Percentiles rank a stretch among this genome's conserved stretches.
These are phyloP conservation scores for Cercocebus atys DNA, from an alignment of 2,113 vertebrate genomes.

Conservation along the genomic window DNA sequence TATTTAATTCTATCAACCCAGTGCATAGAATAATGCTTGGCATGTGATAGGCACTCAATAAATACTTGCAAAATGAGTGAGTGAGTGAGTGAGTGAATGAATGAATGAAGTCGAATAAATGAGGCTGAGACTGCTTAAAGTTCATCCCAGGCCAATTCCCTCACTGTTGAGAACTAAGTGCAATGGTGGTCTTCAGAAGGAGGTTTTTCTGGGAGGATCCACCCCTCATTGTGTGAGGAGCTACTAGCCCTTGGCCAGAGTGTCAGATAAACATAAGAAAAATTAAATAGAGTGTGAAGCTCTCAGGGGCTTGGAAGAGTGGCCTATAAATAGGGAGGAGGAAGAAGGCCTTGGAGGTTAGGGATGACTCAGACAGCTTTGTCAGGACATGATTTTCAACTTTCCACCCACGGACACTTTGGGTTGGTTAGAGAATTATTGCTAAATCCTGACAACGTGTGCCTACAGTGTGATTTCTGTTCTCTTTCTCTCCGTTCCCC, in stretches of 20 bases:
- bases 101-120: background rate
- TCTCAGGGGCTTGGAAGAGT: background rate
- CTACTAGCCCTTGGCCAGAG: background rate
- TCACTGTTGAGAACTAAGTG: background rate
- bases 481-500: background rate
- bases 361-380: background rate
- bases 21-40: background rate
- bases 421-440: background rate
- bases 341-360: background rate
- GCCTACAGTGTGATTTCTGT: background rate
- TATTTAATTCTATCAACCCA: conserved; percentile 16
- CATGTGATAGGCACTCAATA: background rate
- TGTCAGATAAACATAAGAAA: background rate
- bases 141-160: background rate
- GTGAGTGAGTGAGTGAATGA: background rate
- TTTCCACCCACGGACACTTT: background rate
- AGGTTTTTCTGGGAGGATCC: background rate
- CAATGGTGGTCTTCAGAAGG: background rate
- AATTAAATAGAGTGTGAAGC: background rate
- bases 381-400: background rate
- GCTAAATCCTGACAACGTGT: background rate
- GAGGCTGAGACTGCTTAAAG: background rate
- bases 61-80: background rate
- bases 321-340: background rate
- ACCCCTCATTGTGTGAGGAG: background rate